Evolutionary conservation across 2,113 vertebrate genomes (phyloP).

Genomic region (Pimephales promelas): DNA sequence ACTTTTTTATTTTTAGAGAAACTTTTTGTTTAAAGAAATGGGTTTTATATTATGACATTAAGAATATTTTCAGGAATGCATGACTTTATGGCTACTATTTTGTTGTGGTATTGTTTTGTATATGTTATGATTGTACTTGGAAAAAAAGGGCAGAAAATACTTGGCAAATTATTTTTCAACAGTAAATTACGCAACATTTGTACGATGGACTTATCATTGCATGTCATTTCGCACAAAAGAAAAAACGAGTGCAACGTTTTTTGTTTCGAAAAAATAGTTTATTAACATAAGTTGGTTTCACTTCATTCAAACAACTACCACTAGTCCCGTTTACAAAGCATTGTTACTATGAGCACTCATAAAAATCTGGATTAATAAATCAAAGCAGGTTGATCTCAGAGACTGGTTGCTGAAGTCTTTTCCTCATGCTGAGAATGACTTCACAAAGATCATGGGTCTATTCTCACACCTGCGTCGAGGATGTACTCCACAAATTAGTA

Average conservation of each 20-base stretch:
- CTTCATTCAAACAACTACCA: constrained; percentile 67
- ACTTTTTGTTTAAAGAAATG: background rate
- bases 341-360: constrained; percentile 65
- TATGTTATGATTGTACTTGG: background rate
- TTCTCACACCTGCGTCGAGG: background rate
- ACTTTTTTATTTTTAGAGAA: background rate
- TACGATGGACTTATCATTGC: background rate
- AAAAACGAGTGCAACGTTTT: background rate
- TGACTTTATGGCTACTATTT: background rate
- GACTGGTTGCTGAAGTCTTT: constrained; percentile 43
- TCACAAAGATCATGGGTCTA: constrained; percentile 15
- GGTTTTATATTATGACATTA: background rate
- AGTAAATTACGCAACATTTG: background rate
- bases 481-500: constrained; percentile 7
- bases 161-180: background rate
- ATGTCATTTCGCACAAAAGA: constrained; percentile 13
- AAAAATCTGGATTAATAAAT: constrained; percentile 65
- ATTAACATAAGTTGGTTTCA: constrained; percentile 70
- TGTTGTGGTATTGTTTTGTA: background rate
- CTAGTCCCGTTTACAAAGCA: constrained; percentile 67
- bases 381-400: constrained; percentile 57
- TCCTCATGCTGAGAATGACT: constrained; percentile 56
- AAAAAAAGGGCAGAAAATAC: background rate
- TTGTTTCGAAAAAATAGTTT: constrained; percentile 70
- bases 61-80: background rate